These are phyloP conservation scores for Loxodonta africana DNA, from an alignment of 2,113 vertebrate species.

Conservation along the genomic window DNA sequence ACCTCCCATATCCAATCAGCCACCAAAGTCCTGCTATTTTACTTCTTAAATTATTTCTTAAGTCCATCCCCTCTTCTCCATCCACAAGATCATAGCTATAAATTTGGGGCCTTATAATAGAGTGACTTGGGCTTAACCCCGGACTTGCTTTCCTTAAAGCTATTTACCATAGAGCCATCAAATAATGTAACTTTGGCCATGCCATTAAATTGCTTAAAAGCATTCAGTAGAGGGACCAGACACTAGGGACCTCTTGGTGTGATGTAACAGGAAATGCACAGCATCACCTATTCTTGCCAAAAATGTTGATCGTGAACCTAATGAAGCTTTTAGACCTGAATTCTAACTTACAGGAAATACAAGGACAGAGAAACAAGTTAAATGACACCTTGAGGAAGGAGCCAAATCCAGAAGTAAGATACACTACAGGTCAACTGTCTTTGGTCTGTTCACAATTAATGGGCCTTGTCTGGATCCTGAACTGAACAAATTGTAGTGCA, in stretches of 20 bases:
- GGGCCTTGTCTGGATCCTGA: background rate
- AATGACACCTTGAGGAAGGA: background rate
- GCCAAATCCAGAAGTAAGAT: background rate
- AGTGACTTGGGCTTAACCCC: background rate
- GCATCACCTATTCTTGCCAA: background rate
- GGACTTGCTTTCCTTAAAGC: background rate
- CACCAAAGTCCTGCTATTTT: background rate
- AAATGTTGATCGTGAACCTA: background rate
- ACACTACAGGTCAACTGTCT: background rate
- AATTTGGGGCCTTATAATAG: background rate
- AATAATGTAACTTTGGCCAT: background rate
- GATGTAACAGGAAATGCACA: background rate
- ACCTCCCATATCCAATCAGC: background rate
- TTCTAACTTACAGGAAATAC: background rate
- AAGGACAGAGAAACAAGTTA: background rate
- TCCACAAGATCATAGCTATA: background rate
- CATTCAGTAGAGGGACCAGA: background rate
- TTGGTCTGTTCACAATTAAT: background rate
- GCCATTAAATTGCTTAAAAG: background rate
- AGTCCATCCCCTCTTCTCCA: background rate
- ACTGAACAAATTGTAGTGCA: background rate
- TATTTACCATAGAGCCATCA: background rate
- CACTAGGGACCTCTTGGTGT: background rate
- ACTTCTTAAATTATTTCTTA: background rate
- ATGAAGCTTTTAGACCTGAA: background rate